Evolutionary conservation across 2,888 invertebrate genomes (phyloP).

Genomic region (Ditylenchus weischeri): DNA sequence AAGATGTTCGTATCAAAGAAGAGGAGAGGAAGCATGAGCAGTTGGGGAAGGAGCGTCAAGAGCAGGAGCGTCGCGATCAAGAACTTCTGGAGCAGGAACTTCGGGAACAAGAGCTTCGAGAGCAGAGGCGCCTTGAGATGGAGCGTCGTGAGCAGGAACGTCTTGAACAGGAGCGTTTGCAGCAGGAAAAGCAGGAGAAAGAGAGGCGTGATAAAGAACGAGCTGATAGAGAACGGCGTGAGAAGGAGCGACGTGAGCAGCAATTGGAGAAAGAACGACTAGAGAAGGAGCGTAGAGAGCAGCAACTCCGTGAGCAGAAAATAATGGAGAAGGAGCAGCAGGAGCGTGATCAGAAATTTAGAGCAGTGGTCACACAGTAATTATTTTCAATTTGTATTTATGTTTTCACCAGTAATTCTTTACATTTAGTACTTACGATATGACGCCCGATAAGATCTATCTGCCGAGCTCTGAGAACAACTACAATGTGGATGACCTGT

Average conservation of each 20-base stretch:
- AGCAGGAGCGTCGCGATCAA: not conserved
- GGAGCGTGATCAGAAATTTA: not conserved
- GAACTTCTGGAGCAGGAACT: slow-evolving; percentile 17
- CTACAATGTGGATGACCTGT: slow-evolving; percentile 59
- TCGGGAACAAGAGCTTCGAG: slow-evolving; percentile 2
- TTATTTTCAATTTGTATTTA: not conserved
- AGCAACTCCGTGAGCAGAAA: not conserved
- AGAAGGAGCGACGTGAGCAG: not conserved
- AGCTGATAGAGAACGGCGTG: not conserved
- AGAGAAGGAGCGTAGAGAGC: not conserved
- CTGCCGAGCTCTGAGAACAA: slow-evolving; percentile 39
- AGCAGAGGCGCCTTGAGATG: slow-evolving; percentile 9
- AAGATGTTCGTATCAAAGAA: not conserved
- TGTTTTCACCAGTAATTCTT: not conserved
- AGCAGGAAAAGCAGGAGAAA: slow-evolving; percentile 15
- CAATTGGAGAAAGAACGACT: not conserved
- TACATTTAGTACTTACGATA: slow-evolving; percentile 1
- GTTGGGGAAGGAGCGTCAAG: slow-evolving; percentile 1
- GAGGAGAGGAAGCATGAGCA: not conserved
- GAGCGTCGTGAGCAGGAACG: slow-evolving; percentile 21
- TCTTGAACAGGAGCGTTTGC: slow-evolving; percentile 8
- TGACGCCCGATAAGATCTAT: slow-evolving; percentile 27
- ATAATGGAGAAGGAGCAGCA: slow-evolving; percentile 1
- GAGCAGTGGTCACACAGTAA: not conserved
- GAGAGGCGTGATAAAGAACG: slow-evolving; percentile 3